These are phyloP conservation scores for Sitta carolinensis DNA, from an alignment of 2,797 vertebrate species.

Conservation along the genomic window DNA sequence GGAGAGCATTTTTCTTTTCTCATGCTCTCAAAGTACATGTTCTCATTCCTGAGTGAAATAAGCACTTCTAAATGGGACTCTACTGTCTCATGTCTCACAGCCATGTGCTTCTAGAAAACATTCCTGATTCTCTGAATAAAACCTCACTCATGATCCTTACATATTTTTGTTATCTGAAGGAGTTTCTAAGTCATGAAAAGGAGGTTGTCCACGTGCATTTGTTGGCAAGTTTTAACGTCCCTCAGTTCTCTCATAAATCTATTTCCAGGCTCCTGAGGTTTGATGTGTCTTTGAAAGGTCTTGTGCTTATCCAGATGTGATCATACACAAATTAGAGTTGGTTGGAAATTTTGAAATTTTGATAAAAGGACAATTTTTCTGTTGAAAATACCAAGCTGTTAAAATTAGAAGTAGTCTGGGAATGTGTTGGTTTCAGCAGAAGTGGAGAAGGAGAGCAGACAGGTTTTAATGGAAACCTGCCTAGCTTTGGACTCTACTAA, in stretches of 20 bases:
- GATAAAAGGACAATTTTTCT: not conserved
- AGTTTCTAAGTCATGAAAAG: not conserved
- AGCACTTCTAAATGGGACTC: not conserved
- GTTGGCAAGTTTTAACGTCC: not conserved
- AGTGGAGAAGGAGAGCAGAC: not conserved
- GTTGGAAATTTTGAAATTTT: not conserved
- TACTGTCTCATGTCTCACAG: not conserved
- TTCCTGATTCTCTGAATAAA: not conserved
- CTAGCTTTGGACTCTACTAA: not conserved
- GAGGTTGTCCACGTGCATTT: not conserved
- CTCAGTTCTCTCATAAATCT: not conserved
- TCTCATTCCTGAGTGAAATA: not conserved
- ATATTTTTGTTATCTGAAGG: not conserved
- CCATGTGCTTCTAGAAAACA: not conserved
- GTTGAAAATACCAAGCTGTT: not conserved
- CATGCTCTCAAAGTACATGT: not conserved
- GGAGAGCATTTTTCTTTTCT: not conserved
- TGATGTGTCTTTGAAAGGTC: not conserved
- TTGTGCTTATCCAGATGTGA: not conserved
- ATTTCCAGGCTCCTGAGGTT: not conserved
- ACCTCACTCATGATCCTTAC: not conserved
- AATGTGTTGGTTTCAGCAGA: constrained; percentile 29
- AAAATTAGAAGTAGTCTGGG: constrained; percentile 26
- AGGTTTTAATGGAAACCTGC: not conserved
- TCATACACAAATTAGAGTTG: not conserved